Percentiles rank a stretch among this genome's conserved stretches.
phyloP scores from a whole-genome alignment of 2,797 vertebrate genomes.

The Tapirus indicus region DNA sequence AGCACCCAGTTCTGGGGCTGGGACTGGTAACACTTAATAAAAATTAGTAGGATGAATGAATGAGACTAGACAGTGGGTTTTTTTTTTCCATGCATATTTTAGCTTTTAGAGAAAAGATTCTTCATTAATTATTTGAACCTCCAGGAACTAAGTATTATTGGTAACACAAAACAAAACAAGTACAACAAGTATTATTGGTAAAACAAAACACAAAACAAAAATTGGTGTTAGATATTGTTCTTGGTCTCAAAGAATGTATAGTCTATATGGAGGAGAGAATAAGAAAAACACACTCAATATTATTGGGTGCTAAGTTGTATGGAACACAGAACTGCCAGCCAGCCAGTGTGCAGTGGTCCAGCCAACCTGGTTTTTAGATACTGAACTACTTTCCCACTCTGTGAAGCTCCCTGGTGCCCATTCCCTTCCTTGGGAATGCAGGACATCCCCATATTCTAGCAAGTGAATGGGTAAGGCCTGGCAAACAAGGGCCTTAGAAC shows the following conservation, averaged over 20 bases:
- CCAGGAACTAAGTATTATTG: constrained; percentile 6
- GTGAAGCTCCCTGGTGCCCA: background rate
- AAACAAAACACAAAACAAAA: background rate
- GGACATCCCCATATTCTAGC: background rate
- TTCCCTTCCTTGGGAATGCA: background rate
- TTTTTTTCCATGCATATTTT: background rate
- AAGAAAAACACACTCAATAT: background rate
- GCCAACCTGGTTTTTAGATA: background rate
- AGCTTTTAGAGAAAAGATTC: background rate
- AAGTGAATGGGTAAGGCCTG: background rate
- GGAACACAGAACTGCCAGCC: background rate
- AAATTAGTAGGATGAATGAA: background rate
- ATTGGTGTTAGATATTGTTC: background rate
- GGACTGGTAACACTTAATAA: background rate
- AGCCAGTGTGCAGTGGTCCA: background rate
- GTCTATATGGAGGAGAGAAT: background rate
- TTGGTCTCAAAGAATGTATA: constrained; percentile 44
- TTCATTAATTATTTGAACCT: background rate
- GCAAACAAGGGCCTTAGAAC: background rate
- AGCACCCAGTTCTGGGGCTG: background rate
- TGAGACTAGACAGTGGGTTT: background rate
- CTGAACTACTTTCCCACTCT: background rate
- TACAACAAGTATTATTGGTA: background rate
- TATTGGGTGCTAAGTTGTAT: background rate
- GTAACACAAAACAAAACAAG: background rate